A percentile compares a stretch with the other conserved stretches of the same genome.
Conservation (phyloP, 2,113 vertebrate species). For the Henicopernis longicauda region DNA sequence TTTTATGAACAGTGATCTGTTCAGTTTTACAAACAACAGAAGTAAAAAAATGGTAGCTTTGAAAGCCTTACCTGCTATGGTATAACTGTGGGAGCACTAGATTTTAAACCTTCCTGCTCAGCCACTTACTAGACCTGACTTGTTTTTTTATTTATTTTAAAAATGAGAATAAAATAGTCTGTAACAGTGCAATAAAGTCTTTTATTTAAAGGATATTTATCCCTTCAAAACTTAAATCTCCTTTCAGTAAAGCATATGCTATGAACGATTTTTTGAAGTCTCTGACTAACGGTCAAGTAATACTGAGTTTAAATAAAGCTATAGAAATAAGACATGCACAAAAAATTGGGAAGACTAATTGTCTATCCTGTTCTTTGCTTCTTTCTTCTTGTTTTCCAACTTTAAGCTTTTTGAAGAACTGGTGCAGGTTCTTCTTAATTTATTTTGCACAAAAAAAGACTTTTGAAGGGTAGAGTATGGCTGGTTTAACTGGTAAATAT, state of each 20-base stretch:
- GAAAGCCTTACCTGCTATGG: neutral
- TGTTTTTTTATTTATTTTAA: neutral
- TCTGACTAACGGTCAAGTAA: neutral
- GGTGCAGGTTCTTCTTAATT: neutral
- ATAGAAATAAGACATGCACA: neutral
- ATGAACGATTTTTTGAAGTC: neutral
- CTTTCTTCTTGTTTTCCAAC: neutral
- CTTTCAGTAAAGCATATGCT: neutral
- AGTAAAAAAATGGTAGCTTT: neutral
- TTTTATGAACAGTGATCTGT: neutral
- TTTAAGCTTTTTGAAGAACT: neutral
- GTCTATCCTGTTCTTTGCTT: neutral
- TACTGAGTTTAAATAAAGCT: neutral
- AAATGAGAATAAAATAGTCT: neutral
- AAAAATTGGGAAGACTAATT: neutral
- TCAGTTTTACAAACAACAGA: neutral
- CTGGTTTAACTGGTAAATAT: neutral
- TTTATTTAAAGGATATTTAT: neutral
- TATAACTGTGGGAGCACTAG: neutral
- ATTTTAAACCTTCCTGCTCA: neutral
- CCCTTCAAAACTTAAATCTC: neutral
- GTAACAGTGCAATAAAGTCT: neutral
- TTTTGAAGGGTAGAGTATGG: neutral
- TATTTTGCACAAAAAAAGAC: neutral
- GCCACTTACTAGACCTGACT: neutral